A percentile compares a stretch with the other conserved stretches of the same genome.
These are phyloP conservation scores for Euplagia quadripunctaria DNA, from an alignment of 2,888 invertebrate species.

Conservation along the genomic window DNA sequence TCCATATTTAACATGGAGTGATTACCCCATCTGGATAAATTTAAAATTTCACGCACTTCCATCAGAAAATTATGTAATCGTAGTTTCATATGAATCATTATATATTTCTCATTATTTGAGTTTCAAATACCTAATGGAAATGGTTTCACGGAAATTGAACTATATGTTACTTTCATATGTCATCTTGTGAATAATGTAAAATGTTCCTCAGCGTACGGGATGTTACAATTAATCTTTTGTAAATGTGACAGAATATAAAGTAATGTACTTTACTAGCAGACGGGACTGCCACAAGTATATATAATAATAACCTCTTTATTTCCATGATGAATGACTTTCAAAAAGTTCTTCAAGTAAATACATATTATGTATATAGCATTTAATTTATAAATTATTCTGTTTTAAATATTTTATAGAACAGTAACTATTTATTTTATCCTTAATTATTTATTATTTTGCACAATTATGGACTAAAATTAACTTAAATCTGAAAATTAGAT, in stretches of 20 bases:
- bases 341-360: too few relatives aligned
- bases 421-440: too few relatives aligned
- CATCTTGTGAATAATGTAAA: conserved; percentile 9
- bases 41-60: background rate
- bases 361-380: too few relatives aligned
- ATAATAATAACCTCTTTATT: too few relatives aligned
- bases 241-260: background rate
- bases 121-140: background rate
- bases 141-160: conserved; percentile 12
- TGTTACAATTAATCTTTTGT: conserved; percentile 11
- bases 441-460: too few relatives aligned
- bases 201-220: background rate
- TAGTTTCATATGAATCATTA: background rate
- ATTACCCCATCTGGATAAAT: background rate
- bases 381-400: too few relatives aligned
- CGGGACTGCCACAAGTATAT: background rate
- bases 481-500: too few relatives aligned
- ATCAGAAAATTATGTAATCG: background rate
- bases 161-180: conserved; percentile 19
- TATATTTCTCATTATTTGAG: conserved; percentile 1
- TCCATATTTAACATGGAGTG: too few relatives aligned
- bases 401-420: too few relatives aligned
- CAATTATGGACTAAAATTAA: too few relatives aligned
- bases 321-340: too few relatives aligned
- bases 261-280: background rate